Conservation (phyloP, 2,113 vertebrate species). For the Prochilodus magdalenae region DNA sequence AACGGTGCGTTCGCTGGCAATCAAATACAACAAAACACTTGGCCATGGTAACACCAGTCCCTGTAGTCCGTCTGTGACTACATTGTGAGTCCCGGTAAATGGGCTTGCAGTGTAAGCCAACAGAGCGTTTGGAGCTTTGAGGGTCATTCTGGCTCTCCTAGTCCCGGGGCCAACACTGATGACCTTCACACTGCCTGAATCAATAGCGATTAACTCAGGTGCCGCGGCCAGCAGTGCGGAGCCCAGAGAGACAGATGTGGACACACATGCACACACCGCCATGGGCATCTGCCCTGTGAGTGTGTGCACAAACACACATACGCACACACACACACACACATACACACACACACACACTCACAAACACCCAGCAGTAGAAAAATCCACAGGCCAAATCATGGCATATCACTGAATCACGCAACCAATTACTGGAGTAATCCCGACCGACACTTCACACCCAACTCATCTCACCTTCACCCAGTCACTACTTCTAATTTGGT, state of each 20-base stretch:
- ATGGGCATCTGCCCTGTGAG: neutral
- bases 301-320: neutral
- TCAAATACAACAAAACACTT: neutral
- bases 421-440: conserved; percentile 14
- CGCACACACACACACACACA: too few relatives aligned
- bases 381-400: neutral
- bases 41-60: neutral
- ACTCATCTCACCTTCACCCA: conserved; percentile 13
- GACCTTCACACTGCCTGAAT: conserved; percentile 64
- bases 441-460: conserved; percentile 1
- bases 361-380: neutral
- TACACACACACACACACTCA: neutral
- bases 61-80: conserved; percentile 17
- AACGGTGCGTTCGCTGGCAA: too few relatives aligned
- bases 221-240: conserved; percentile 39
- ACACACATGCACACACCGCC: conserved; percentile 8
- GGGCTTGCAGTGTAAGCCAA: neutral
- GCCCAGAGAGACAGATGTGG: conserved; percentile 23
- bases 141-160: conserved; percentile 22
- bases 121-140: neutral
- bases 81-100: conserved; percentile 5
- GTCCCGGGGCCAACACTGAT: conserved; percentile 52
- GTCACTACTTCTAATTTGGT: conserved; percentile 15
- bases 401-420: conserved; percentile 17
- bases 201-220: conserved; percentile 62